These are phyloP conservation scores for Helleia helle DNA, from an alignment of 2,888 invertebrate genomes.

Conservation along the genomic window DNA sequence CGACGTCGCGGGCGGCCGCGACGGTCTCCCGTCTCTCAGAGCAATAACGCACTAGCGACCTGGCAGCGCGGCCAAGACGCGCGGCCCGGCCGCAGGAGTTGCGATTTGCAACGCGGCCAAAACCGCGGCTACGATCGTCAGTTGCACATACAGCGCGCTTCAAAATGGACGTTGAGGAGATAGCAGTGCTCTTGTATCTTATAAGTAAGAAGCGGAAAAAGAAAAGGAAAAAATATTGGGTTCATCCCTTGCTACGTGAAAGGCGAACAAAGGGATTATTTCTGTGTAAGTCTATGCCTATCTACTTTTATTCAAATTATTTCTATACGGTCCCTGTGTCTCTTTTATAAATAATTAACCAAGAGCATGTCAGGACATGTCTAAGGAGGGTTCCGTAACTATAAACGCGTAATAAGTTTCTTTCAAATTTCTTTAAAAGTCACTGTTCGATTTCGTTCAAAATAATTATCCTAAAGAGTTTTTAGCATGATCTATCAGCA, in stretches of 20 bases:
- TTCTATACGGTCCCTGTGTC: not conserved
- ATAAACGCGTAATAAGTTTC: too few relatives aligned
- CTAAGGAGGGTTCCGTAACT: too few relatives aligned
- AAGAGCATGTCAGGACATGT: too few relatives aligned
- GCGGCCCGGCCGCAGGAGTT: not conserved
- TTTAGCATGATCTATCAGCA: not conserved
- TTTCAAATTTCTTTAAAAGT: too few relatives aligned
- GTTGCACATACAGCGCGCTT: not conserved
- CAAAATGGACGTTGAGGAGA: not conserved
- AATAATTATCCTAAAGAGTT: not conserved
- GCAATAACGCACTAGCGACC: not conserved
- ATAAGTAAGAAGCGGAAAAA: not conserved
- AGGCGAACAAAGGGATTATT: not conserved
- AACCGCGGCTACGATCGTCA: not conserved
- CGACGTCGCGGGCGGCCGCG: not conserved
- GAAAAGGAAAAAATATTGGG: not conserved
- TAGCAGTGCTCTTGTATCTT: not conserved
- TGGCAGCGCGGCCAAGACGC: not conserved
- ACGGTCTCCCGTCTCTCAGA: not conserved
- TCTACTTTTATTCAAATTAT: not conserved
- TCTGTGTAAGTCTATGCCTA: not conserved
- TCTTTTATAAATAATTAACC: too few relatives aligned
- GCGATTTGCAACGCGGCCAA: not conserved
- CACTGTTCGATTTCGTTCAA: constrained; percentile 8
- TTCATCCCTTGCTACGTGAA: not conserved